A percentile compares a stretch with the other conserved stretches of the same genome.
phyloP scores from a whole-genome alignment of 1,140 invertebrate genomes.

The Oryzaephilus surinamensis region DNA sequence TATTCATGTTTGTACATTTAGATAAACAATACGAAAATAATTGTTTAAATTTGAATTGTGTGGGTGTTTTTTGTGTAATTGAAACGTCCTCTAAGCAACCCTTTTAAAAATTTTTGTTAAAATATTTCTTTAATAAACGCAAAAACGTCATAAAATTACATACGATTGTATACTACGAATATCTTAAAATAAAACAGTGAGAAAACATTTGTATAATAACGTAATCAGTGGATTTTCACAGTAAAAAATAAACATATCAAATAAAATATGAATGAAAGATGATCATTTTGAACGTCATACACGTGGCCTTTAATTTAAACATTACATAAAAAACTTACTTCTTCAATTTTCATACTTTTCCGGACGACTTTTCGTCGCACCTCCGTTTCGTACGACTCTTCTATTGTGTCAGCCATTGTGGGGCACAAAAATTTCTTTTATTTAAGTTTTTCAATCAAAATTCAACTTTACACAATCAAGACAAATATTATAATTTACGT shows the following conservation, averaged over 20 bases:
- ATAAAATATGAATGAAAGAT: too few relatives aligned
- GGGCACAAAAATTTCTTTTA: neutral
- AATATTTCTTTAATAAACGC: too few relatives aligned
- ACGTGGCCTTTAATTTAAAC: conserved; percentile 3
- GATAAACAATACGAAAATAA: too few relatives aligned
- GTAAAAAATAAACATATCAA: neutral
- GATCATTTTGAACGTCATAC: too few relatives aligned
- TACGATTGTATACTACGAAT: neutral
- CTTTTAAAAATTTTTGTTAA: too few relatives aligned
- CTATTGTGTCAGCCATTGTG: conserved; percentile 31
- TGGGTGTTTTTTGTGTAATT: too few relatives aligned
- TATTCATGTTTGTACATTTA: too few relatives aligned
- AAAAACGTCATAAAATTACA: too few relatives aligned
- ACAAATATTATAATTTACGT: neutral
- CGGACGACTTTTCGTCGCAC: conserved; percentile 43
- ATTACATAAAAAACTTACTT: conserved; percentile 29
- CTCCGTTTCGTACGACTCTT: conserved; percentile 41
- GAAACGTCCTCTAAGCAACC: too few relatives aligned
- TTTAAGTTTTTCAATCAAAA: neutral
- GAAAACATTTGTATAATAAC: too few relatives aligned
- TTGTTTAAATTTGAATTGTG: too few relatives aligned
- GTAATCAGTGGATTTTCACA: neutral
- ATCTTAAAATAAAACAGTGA: neutral
- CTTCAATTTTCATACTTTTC: conserved; percentile 45
- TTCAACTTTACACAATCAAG: neutral